Evolutionary conservation across 2,797 vertebrate species (phyloP), one percentile per base, ranked within the genome.

Genomic region (Buceros bicornis): DNA sequence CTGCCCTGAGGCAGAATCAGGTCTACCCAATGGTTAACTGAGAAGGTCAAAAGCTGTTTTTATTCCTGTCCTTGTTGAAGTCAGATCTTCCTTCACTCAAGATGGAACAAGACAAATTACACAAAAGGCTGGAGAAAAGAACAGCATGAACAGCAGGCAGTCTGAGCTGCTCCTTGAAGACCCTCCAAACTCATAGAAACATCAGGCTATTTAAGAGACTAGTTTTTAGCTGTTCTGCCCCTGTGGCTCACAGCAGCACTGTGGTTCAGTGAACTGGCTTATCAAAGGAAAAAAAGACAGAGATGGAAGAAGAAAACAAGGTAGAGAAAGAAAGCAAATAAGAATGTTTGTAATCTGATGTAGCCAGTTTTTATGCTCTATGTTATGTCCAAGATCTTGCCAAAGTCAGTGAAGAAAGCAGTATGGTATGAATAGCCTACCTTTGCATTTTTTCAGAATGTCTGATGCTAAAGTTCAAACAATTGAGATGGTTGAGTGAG

Each of bases 21-120:
- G 79, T 80, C 40, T 54, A 82, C 19, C 35, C 17, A 73, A 6
- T 66, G 47, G 81, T 82, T 89, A 80, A 50, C 58, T 65, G 37
- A 73, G 83, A 69, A 89, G 71, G 64, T 82, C 89, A 94, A 91
- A 82, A 92, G 25, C 19, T 73, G 47, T 7, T 80, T 92, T 95
- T 92, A 79, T 66, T 92, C 43, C 40, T 82, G 24, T 82, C 40
- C 10, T 62, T 82, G 57, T 17, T 87, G 54, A 90, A 79, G 72
- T 89, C 40, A 89, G 51, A 87, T 82, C 87, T 90, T 58, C 37
- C 64, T 66, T 90, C 51, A 54, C 21, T 81, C 26, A 79, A 76
- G 60, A 69, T 1, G 54, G 62, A 93, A 78, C 29, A 69, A 76
- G 54, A 31, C 31, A 84, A 82, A 93, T 82, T 85, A 54, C 51